phyloP scores from a whole-genome alignment of 1,140 invertebrate species.

The Cydia strobilella region DNA sequence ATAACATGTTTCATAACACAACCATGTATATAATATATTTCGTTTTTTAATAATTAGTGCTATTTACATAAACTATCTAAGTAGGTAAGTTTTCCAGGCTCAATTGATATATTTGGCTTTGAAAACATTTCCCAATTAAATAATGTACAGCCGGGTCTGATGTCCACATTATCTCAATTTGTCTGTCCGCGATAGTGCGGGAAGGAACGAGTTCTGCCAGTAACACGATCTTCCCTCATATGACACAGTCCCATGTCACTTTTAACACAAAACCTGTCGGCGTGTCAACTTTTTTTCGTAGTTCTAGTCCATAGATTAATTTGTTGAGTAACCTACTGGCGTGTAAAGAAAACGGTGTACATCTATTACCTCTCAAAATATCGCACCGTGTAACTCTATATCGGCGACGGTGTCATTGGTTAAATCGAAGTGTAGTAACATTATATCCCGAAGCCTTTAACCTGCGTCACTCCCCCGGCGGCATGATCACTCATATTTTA shows the following conservation, averaged over 20 bases:
- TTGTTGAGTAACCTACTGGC: conserved; percentile 55
- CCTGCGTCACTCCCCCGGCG: conserved; percentile 43
- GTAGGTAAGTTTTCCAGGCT: neutral
- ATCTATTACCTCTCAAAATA: conserved; percentile 68
- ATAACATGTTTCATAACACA: conserved; percentile 36
- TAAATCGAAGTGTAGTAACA: conserved; percentile 69
- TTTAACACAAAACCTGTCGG: conserved; percentile 71
- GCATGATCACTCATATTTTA: conserved; percentile 52
- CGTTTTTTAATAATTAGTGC: conserved; percentile 28
- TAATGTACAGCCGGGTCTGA: neutral
- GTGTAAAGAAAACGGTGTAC: conserved; percentile 61
- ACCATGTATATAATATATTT: conserved; percentile 36
- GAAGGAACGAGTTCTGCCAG: conserved; percentile 35
- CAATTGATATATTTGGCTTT: neutral
- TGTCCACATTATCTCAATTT: conserved; percentile 10
- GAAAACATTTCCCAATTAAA: neutral
- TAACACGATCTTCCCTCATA: conserved; percentile 55
- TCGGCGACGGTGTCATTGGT: conserved; percentile 69
- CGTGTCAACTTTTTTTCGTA: conserved; percentile 58
- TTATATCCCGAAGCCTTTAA: conserved; percentile 55
- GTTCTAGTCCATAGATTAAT: conserved; percentile 62
- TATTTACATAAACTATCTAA: too few species aligned
- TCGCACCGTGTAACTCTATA: conserved; percentile 67
- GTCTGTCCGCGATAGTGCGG: conserved; percentile 13
- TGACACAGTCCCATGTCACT: conserved; percentile 52